Evolutionary conservation across 2,888 invertebrate species (phyloP).

Genomic region (Keiferia lycopersicella): DNA sequence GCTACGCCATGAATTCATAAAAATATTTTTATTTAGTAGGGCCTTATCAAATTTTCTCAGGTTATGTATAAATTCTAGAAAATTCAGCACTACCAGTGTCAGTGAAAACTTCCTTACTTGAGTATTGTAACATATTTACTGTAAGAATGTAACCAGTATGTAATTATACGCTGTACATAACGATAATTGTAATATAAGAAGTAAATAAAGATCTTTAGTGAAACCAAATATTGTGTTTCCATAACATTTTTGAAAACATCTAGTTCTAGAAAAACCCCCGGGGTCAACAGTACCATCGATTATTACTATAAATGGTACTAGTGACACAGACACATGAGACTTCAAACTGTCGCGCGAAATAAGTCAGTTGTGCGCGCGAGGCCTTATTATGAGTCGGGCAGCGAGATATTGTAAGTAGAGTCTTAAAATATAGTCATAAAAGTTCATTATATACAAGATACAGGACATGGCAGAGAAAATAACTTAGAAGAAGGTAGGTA

Average conservation of each 20-base stretch:
- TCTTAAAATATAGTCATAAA: no score
- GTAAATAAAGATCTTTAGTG: constrained; percentile 76
- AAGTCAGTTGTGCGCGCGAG: no score
- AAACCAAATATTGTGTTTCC: constrained; percentile 49
- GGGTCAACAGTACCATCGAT: no score
- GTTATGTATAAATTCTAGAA: not conserved
- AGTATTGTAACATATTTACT: constrained; percentile 36
- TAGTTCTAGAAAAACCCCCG: no score
- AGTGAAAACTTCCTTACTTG: constrained; percentile 21
- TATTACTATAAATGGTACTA: no score
- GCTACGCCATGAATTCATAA: not conserved
- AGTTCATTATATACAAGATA: no score
- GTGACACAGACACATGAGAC: no score
- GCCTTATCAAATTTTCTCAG: not conserved
- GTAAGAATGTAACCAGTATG: constrained; percentile 55
- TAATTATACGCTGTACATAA: constrained; percentile 72
- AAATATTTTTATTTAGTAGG: not conserved
- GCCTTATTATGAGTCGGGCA: no score
- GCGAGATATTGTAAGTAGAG: no score
- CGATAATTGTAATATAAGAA: constrained; percentile 77
- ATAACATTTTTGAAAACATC: constrained; percentile 32
- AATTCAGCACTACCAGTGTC: constrained; percentile 13
- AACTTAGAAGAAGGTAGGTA: no score
- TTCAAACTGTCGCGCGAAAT: no score
- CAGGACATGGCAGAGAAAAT: no score